These are phyloP conservation scores for Girardinus metallicus DNA, from an alignment of 2,797 vertebrate genomes.

Conservation along the genomic window DNA sequence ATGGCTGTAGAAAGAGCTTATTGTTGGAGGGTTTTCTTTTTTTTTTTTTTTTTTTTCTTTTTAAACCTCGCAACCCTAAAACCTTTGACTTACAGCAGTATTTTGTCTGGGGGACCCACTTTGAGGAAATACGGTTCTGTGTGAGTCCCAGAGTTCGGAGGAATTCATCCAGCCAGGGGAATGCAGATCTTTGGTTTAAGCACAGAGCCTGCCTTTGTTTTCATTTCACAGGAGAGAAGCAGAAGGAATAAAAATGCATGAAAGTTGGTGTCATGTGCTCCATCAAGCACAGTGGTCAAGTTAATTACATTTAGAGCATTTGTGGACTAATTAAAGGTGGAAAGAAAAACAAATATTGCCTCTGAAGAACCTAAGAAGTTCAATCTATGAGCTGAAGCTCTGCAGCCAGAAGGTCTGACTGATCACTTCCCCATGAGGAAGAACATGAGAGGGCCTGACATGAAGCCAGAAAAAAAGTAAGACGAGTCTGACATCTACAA, in stretches of 20 bases:
- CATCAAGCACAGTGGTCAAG: slow-evolving; percentile 20
- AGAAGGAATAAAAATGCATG: slow-evolving; percentile 23
- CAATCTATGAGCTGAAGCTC: slow-evolving; percentile 12
- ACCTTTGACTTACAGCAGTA: slow-evolving; percentile 49
- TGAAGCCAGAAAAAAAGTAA: slow-evolving; percentile 71
- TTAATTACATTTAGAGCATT: slow-evolving; percentile 8
- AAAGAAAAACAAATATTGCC: not conserved
- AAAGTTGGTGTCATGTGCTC: slow-evolving; percentile 37
- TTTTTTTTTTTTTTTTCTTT: slow-evolving; percentile 20
- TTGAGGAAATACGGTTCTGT: slow-evolving; percentile 44
- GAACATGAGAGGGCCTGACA: slow-evolving; percentile 58
- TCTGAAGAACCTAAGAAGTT: slow-evolving; percentile 4
- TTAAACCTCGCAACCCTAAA: slow-evolving; percentile 46
- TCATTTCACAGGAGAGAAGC: slow-evolving; percentile 40
- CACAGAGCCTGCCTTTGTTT: slow-evolving; percentile 78
- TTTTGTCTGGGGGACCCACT: slow-evolving; percentile 59
- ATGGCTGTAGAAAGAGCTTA: slow-evolving; percentile 67
- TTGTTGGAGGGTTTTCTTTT: slow-evolving; percentile 54
- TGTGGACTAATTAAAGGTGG: not conserved
- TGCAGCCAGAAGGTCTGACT: slow-evolving; percentile 66
- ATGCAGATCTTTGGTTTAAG: slow-evolving; percentile 51
- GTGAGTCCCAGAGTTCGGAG: slow-evolving; percentile 37
- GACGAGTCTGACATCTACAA: slow-evolving; percentile 79
- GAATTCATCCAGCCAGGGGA: slow-evolving; percentile 31
- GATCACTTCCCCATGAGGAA: slow-evolving; percentile 63